Conservation (phyloP, 2,113 vertebrate species). For the Mixornis gularis region DNA sequence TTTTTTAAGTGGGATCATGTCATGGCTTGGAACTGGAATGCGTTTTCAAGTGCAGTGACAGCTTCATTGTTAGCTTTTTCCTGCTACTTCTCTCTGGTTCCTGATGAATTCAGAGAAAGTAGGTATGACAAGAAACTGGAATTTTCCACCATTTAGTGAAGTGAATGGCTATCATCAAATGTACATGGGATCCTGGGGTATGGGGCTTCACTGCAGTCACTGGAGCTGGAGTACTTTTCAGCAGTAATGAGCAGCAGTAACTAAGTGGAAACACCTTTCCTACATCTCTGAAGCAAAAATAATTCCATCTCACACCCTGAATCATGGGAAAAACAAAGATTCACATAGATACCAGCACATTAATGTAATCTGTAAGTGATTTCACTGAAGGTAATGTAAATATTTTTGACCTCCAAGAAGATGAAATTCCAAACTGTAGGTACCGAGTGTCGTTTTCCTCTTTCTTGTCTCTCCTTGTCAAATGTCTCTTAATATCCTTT, state of each 20-base stretch:
- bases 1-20: background rate
- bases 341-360: background rate
- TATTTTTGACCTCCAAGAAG: background rate
- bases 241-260: background rate
- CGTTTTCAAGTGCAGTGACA: background rate
- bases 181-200: fast-evolving
- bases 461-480: background rate
- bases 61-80: background rate
- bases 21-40: background rate
- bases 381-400: background rate
- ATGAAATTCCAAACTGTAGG: background rate
- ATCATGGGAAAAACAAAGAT: background rate
- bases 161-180: background rate
- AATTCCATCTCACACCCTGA: background rate
- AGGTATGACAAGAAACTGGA: background rate
- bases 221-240: background rate
- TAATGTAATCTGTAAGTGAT: background rate
- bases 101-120: background rate
- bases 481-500: background rate
- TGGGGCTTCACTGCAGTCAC: background rate
- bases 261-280: background rate
- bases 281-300: background rate
- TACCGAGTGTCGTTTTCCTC: background rate
- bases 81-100: background rate
- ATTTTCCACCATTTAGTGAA: background rate